These are phyloP conservation scores for Hydrozoanthus gracilis DNA, from an alignment of 92 coral and sea anemone species.

Conservation along the genomic window DNA sequence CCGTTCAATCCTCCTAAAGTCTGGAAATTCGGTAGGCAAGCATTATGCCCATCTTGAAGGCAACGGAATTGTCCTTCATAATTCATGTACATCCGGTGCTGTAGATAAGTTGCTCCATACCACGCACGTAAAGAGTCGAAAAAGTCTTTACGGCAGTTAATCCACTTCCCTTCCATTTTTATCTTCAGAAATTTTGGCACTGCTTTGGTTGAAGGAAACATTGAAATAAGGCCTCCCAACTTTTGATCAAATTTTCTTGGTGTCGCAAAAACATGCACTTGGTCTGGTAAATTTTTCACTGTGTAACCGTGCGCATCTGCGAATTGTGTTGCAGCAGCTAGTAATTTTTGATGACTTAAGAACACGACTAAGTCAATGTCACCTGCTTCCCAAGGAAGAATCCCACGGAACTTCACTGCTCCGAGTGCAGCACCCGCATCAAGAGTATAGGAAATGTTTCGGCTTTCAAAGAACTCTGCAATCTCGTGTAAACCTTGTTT, in stretches of 20 bases:
- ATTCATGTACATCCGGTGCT: constrained; percentile 49
- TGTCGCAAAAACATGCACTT: constrained; percentile 47
- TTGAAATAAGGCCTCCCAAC: constrained; percentile 46
- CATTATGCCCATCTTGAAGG: constrained; percentile 57
- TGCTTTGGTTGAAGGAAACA: constrained; percentile 9
- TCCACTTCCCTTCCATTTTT: constrained; percentile 53
- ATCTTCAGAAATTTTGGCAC: constrained; percentile 48
- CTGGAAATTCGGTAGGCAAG: constrained; percentile 61
- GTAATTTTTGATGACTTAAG: constrained; percentile 21
- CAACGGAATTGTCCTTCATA: constrained; percentile 26
- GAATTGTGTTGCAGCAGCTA: neutral
- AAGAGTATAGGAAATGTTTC: constrained; percentile 49
- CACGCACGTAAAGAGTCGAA: constrained; percentile 9
- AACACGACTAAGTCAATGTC: constrained; percentile 56
- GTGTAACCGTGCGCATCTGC: constrained; percentile 28
- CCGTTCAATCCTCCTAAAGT: constrained; percentile 26
- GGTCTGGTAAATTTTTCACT: neutral
- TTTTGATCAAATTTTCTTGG: constrained; percentile 38
- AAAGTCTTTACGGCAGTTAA: constrained; percentile 31
- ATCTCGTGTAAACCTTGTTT: constrained; percentile 33
- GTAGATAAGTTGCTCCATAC: constrained; percentile 44
- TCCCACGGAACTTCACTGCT: constrained; percentile 60
- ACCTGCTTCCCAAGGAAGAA: constrained; percentile 79
- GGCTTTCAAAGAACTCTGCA: constrained; percentile 34
- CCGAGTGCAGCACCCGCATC: constrained; percentile 64